Conservation (phyloP, 2,888 invertebrate species). For the Dimorphilus gyrociliatus region DNA sequence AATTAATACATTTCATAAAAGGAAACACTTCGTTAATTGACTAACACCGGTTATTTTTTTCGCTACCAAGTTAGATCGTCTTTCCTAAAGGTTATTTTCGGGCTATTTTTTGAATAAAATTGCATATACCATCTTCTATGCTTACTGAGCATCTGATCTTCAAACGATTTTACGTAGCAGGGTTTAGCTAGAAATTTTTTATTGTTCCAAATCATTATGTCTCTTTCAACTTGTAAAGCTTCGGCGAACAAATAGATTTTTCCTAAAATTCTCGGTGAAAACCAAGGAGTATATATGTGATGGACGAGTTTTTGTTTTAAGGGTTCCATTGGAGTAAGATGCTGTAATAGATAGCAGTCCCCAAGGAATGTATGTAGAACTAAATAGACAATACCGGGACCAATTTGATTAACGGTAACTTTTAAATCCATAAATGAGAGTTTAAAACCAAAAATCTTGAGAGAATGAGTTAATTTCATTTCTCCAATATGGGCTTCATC, state of each 20-base stretch:
- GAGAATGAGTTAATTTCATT: no score
- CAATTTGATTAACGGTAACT: no score
- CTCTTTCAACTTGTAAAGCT: conserved; percentile 58
- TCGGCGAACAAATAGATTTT: conserved; percentile 53
- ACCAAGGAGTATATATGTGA: conserved; percentile 51
- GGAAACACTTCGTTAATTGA: no score
- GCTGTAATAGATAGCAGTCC: conserved; percentile 49
- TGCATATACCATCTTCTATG: conserved; percentile 67
- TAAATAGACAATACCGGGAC: conserved; percentile 56
- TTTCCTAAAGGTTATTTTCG: no score
- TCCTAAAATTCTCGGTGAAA: conserved; percentile 47
- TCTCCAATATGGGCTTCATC: no score
- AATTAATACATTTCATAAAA: no score
- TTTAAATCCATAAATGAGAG: no score
- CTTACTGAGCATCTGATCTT: conserved; percentile 54
- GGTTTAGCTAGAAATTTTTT: conserved; percentile 58
- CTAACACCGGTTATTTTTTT: no score
- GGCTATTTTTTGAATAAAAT: conserved; percentile 62
- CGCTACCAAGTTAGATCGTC: no score
- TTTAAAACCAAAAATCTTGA: no score
- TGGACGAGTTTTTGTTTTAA: conserved; percentile 59
- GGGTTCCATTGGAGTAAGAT: conserved; percentile 61
- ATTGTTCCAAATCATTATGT: conserved; percentile 70
- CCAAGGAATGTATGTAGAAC: conserved; percentile 45
- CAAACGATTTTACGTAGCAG: conserved; percentile 47